Conservation (phyloP, 2,113 vertebrate genomes). For the Dipodomys merriami region DNA sequence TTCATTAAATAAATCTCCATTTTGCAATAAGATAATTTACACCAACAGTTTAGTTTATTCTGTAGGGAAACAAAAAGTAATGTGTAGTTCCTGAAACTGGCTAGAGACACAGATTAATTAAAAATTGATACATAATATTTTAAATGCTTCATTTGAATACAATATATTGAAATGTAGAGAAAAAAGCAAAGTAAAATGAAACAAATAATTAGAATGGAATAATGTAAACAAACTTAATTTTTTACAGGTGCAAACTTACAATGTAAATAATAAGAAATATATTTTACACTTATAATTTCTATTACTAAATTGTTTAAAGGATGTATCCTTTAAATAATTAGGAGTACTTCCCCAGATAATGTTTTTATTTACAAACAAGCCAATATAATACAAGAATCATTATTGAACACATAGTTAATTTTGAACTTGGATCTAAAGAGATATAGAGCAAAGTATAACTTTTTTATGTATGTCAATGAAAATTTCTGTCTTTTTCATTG, state of each 20-base stretch:
- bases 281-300: neutral
- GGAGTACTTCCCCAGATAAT: neutral
- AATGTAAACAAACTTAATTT: neutral
- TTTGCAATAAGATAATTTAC: no score
- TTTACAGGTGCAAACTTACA: neutral
- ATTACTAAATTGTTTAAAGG: neutral
- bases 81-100: neutral
- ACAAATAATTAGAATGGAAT: neutral
- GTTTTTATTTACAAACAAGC: neutral
- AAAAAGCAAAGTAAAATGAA: neutral
- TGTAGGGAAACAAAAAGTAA: neutral
- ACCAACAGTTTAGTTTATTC: neutral
- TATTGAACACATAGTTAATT: neutral
- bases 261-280: neutral
- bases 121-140: fast-evolving
- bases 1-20: neutral
- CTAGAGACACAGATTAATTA: neutral
- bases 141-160: neutral
- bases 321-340: neutral
- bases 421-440: neutral
- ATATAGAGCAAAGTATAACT: neutral
- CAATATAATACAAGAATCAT: neutral
- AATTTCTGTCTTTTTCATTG: neutral
- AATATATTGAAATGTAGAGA: neutral
- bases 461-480: neutral